Evolutionary conservation across 30 jellyfish, hydroid and myxozoan genomes (phyloP).

Genomic region (Nemopilema nomurai): DNA sequence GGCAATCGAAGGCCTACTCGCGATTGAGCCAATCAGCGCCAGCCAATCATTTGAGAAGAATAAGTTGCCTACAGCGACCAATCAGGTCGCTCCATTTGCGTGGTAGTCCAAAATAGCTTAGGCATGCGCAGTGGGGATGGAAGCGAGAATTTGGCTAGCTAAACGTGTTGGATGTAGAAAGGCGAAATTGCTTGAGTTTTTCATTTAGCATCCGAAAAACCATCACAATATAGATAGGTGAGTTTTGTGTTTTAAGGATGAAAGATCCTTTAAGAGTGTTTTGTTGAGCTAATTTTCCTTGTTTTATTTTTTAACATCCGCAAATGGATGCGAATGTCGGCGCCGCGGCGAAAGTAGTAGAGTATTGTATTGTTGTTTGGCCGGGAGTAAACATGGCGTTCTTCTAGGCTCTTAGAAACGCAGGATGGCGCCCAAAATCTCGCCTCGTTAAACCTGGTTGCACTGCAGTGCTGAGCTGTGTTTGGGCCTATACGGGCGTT

Average conservation of each 20-base stretch:
- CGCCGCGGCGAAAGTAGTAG: not conserved
- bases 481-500: not conserved
- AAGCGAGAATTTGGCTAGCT: constrained; percentile 16
- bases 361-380: not conserved
- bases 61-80: constrained; percentile 70
- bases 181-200: constrained; percentile 11
- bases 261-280: not conserved
- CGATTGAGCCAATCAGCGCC: constrained; percentile 40
- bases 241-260: not conserved
- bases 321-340: not conserved
- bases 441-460: not conserved
- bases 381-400: not conserved
- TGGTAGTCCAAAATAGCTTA: constrained; percentile 67
- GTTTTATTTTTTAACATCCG: not conserved
- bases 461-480: not conserved
- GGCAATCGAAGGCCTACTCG: constrained; percentile 39
- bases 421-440: not conserved
- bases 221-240: constrained; percentile 5
- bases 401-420: not conserved
- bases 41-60: constrained; percentile 32
- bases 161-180: constrained; percentile 8
- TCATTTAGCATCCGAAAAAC: constrained; percentile 3
- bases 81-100: constrained; percentile 39
- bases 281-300: not conserved
- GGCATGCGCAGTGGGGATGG: constrained; percentile 57